phyloP scores from a whole-genome alignment of 2,797 vertebrate genomes.

The Acanthurus leucopareius region DNA sequence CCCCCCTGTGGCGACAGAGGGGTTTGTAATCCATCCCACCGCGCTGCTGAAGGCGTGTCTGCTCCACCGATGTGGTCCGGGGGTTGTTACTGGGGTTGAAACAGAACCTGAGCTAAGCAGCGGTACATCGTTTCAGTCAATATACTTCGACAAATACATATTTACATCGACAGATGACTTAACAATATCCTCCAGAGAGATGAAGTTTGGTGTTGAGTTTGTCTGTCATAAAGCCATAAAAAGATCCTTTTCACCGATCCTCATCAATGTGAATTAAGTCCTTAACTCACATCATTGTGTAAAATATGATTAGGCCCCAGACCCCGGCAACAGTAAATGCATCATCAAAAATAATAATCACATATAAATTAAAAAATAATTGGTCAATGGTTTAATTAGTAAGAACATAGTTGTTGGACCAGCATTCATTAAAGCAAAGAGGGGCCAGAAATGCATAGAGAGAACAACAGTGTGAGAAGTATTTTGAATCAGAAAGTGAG shows the following conservation, averaged over 20 bases:
- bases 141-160: slow-evolving; percentile 68
- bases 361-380: slow-evolving; percentile 67
- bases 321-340: slow-evolving; percentile 57
- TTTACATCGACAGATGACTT: slow-evolving; percentile 70
- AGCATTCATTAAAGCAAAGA: slow-evolving; percentile 54
- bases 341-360: slow-evolving; percentile 61
- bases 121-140: slow-evolving; percentile 53
- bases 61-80: slow-evolving; percentile 57
- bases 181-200: slow-evolving; percentile 41
- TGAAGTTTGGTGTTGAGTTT: slow-evolving; percentile 37
- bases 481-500: slow-evolving; percentile 42
- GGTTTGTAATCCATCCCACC: slow-evolving; percentile 25
- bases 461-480: slow-evolving; percentile 59
- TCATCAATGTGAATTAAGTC: slow-evolving; percentile 30
- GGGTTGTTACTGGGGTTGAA: slow-evolving; percentile 39
- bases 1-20: slow-evolving; percentile 68
- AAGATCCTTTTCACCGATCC: slow-evolving; percentile 40
- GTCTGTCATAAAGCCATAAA: slow-evolving; percentile 38
- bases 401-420: slow-evolving; percentile 56
- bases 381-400: slow-evolving; percentile 64
- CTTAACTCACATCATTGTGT: slow-evolving; percentile 28
- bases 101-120: slow-evolving; percentile 74
- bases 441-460: slow-evolving; percentile 69
- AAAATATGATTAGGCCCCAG: background rate
- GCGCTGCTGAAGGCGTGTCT: slow-evolving; percentile 45